These are phyloP conservation scores for Meandrusa payeni DNA, from an alignment of 2,888 invertebrate genomes.

Conservation along the genomic window DNA sequence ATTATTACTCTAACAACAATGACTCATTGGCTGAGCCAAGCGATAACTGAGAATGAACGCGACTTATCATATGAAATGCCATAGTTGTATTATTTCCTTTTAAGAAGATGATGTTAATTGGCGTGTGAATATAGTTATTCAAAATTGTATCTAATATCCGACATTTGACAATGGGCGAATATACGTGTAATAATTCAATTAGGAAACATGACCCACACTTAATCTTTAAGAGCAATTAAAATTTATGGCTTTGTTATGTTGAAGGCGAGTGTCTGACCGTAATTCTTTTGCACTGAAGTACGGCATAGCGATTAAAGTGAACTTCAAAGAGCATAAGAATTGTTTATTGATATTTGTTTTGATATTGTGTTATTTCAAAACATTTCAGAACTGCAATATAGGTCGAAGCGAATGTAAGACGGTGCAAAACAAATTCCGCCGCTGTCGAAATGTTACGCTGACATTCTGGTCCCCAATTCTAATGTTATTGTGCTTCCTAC, in stretches of 20 bases:
- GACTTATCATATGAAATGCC: neutral
- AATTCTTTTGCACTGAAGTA: constrained; percentile 1
- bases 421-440: constrained; percentile 14
- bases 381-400: neutral
- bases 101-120: neutral
- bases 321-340: constrained; percentile 9
- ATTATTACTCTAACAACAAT: neutral
- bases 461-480: constrained; percentile 16
- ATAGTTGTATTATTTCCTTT: constrained; percentile 8
- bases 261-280: constrained; percentile 4
- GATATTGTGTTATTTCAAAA: constrained; percentile 3
- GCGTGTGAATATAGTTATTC: constrained; percentile 2
- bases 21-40: constrained; percentile 1
- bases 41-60: neutral
- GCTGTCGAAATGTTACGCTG: constrained; percentile 20
- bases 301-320: constrained; percentile 13
- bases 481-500: constrained; percentile 1
- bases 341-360: constrained; percentile 16
- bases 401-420: constrained; percentile 18
- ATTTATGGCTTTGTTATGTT: constrained; percentile 6
- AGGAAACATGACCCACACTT: constrained; percentile 1
- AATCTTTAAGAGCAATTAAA: neutral
- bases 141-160: constrained; percentile 1
- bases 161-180: constrained; percentile 5
- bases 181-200: constrained; percentile 6